Percentiles rank a stretch among this genome's conserved stretches.
Evolutionary conservation across 2,113 vertebrate genomes (phyloP).

Genomic region (Chionodraco myersi): DNA sequence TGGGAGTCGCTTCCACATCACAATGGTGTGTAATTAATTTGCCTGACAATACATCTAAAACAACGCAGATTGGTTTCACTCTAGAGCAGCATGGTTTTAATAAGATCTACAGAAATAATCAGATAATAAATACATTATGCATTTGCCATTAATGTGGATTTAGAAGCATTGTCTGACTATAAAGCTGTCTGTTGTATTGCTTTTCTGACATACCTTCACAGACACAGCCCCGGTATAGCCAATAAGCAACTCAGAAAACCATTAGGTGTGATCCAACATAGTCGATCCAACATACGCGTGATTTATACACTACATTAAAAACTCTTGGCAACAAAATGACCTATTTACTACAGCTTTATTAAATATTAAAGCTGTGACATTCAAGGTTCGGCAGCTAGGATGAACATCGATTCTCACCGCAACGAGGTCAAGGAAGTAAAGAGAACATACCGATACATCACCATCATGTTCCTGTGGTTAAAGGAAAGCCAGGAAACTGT

Average conservation of each 20-base stretch:
- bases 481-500: not conserved
- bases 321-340: constrained; percentile 4
- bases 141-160: not conserved
- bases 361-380: constrained; percentile 40
- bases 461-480: not conserved
- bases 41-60: not conserved
- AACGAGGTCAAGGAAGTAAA: constrained; percentile 5
- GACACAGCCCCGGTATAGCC: not conserved
- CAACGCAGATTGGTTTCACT: not conserved
- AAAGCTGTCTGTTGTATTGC: constrained; percentile 20
- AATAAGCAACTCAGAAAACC: constrained; percentile 16
- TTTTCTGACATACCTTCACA: constrained; percentile 1
- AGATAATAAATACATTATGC: fast-evolving
- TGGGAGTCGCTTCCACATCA: not conserved
- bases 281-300: not conserved
- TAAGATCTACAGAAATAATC: not conserved
- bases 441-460: not conserved
- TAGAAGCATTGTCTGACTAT: constrained; percentile 18
- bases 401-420: not conserved
- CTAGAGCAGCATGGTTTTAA: not conserved
- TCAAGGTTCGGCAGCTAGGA: constrained; percentile 3
- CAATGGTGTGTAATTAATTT: not conserved
- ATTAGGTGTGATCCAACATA: not conserved
- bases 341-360: constrained; percentile 37
- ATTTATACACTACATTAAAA: not conserved